Base-by-base conservation (phyloP, 2,113 vertebrate genomes). In the Microtus pennsylvanicus region DNA sequence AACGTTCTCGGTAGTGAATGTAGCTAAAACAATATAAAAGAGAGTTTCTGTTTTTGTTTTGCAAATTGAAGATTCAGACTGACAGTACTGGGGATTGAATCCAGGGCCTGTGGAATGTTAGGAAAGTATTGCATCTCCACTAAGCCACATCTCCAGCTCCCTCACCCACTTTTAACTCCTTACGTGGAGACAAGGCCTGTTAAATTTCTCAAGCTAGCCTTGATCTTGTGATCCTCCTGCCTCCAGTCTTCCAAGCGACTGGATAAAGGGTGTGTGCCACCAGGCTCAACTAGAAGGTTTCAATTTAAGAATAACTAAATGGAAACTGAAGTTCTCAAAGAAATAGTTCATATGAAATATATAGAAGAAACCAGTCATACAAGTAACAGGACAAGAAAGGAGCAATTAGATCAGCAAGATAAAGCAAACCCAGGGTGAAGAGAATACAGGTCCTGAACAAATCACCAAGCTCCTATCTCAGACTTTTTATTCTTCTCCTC, bases 251-350 rank as follows among this genome's bases (percentile, higher is more conserved):
- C 33, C 42, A 69, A 50, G 55, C 10, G 45, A 12, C 38, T 65
- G 38, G 61, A 63, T 85, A 45, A 47, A 10, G 45, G 28, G 17
- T 45, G 4, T 47, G 16, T 33, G 61, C 26, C 82, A 67, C 14
- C 26, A 33, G 61, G 58, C 28, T 10, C 28, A 65, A 63, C 14
- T 24, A 89, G 74, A 89, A 91, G 21, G 67, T 70, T 87, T 26
- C 69, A 35, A 78, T 67, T 78, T 50, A 92, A 96, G 92, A 17
- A 63, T 83, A 93, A 89, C 11, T 65, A 47, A 92, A 85, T n/a
- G 19, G 17, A 92, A 89, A 95, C 35, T 88, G 12, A 95, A 92
- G 47, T 93, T 94, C 75, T 96, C 91, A 47, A 92, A 94, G 50
- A 75, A 67, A 47, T 81, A 67, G 42, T 87, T 87, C 45, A 42